These are phyloP conservation scores for Drosophila murphyi DNA, from an alignment of 1,140 invertebrate genomes.

Conservation along the genomic window DNA sequence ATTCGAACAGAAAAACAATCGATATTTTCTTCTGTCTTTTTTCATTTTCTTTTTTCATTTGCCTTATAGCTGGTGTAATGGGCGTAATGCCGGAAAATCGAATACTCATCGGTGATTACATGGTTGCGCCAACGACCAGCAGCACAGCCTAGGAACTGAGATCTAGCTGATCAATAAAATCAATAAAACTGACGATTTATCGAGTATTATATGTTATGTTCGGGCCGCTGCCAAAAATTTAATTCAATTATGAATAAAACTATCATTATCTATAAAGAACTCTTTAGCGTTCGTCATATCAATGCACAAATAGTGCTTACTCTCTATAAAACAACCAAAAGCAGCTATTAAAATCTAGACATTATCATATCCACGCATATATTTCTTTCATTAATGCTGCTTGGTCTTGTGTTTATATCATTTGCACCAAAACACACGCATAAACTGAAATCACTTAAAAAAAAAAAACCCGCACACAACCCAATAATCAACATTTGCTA, in stretches of 20 bases:
- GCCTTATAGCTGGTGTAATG: slow-evolving; percentile 81
- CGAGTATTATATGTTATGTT: slow-evolving; percentile 61
- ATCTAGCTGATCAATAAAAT: slow-evolving; percentile 17
- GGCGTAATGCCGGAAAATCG: slow-evolving; percentile 84
- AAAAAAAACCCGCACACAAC: slow-evolving; percentile 8
- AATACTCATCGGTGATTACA: slow-evolving; percentile 84
- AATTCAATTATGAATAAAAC: slow-evolving; percentile 11
- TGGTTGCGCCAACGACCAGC: slow-evolving; percentile 66
- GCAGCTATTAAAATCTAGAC: slow-evolving; percentile 10
- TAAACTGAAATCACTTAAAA: slow-evolving; percentile 12
- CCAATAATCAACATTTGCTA: slow-evolving; percentile 20
- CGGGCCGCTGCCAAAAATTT: slow-evolving; percentile 1
- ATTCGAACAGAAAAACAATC: not conserved
- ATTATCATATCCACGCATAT: slow-evolving; percentile 33
- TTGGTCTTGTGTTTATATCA: slow-evolving; percentile 64
- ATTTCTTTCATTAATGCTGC: slow-evolving; percentile 45
- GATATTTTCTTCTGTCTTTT: slow-evolving; percentile 29
- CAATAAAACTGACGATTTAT: slow-evolving; percentile 40
- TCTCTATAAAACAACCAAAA: slow-evolving; percentile 5
- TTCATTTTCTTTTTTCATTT: slow-evolving; percentile 52
- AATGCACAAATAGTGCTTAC: slow-evolving; percentile 57
- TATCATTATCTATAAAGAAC: slow-evolving; percentile 34
- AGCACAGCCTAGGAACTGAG: slow-evolving; percentile 61
- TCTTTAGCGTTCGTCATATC: slow-evolving; percentile 71
- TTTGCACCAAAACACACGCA: slow-evolving; percentile 45